A percentile compares a stretch with the other conserved stretches of the same genome.
Conservation (phyloP, 2,797 vertebrate genomes). For the Paedocypris micromegethes region DNA sequence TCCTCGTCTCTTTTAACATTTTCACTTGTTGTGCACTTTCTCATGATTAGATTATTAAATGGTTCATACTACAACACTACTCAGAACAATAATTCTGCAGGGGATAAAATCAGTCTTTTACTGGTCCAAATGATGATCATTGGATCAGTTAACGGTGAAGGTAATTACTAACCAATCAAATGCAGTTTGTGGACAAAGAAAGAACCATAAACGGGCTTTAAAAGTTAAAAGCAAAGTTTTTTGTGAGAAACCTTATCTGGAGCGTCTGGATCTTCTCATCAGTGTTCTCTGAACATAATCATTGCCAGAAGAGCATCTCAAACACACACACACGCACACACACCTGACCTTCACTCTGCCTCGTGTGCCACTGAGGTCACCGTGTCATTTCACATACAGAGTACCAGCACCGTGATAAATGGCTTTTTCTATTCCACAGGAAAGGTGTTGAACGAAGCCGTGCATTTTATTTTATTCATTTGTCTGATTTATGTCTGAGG, state of each 20-base stretch:
- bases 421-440: constrained; percentile 1
- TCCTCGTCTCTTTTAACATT: constrained; percentile 7
- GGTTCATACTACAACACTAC: no score
- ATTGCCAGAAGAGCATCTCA: constrained; percentile 50
- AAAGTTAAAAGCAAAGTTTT: constrained; percentile 19
- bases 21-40: background rate
- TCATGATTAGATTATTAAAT: constrained; percentile 23
- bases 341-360: constrained; percentile 41
- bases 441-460: background rate
- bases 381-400: constrained; percentile 12
- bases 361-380: constrained; percentile 31
- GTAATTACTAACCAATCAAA: background rate
- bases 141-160: no score
- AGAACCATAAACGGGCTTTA: background rate
- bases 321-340: constrained; percentile 42
- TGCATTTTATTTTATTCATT: no score
- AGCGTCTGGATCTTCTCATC: constrained; percentile 47
- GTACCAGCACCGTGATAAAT: constrained; percentile 5
- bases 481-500: no score
- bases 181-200: background rate
- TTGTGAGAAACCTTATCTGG: constrained; percentile 27
- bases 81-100: no score
- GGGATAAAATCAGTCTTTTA: no score
- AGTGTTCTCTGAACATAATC: constrained; percentile 43
- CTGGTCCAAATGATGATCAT: no score